Evolutionary conservation across 1,140 invertebrate species (phyloP).

Genomic region (Lamellibrachia luymesi): DNA sequence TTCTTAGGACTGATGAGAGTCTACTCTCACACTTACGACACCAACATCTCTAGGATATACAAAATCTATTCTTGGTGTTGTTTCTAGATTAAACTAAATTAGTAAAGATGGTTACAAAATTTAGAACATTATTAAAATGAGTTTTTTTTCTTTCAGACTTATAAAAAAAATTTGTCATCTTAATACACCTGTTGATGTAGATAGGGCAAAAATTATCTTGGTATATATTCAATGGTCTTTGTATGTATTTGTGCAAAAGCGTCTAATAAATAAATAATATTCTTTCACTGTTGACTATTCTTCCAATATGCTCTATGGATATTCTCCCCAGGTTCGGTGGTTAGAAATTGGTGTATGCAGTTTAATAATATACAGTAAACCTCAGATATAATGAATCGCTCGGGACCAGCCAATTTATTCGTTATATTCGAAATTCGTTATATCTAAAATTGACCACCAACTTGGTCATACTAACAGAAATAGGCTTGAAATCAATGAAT

Average conservation of each 20-base stretch:
- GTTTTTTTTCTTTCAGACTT: no score
- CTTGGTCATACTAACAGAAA: no score
- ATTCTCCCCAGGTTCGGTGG: background rate
- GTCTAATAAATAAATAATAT: background rate
- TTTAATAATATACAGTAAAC: background rate
- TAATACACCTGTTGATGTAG: no score
- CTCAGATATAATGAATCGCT: no score
- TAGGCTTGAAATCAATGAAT: no score
- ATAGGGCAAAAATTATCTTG: background rate
- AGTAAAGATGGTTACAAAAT: background rate
- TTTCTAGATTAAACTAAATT: background rate
- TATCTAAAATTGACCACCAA: no score
- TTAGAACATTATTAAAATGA: no score
- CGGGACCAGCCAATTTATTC: no score
- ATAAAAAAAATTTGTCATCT: no score
- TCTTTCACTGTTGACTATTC: background rate
- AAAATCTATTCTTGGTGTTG: background rate
- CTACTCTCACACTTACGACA: background rate
- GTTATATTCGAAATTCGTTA: no score
- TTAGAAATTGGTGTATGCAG: background rate
- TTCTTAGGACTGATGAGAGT: background rate
- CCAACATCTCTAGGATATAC: background rate
- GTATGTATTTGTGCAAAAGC: background rate
- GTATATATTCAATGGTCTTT: background rate
- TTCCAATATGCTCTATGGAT: background rate